Evolutionary conservation across 2,888 invertebrate genomes (phyloP), one percentile per base, ranked within the genome.

Genomic region (Isoperla grammatica): DNA sequence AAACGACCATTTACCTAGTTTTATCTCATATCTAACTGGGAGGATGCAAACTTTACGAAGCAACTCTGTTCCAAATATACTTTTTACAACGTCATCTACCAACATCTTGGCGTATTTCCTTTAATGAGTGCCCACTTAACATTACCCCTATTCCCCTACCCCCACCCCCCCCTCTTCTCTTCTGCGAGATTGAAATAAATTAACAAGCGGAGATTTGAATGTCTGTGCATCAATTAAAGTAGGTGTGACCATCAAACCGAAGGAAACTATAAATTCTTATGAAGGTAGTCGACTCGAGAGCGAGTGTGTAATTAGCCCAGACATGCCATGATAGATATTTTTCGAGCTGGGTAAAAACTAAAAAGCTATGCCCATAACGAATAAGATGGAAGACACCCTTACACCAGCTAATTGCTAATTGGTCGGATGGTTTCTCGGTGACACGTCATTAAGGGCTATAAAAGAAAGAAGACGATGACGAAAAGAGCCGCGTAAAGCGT

Each of bases 391-490:
- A 53, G 19, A 12, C 40, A 17, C 35, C 39, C 40, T 29, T 45
- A 20, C 45, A 37, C 13, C 45, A 29, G 59, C 55, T 60, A 60
- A 60, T 60, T 60, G 60, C 60, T 60, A 60, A 60, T 60, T 49
- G 50, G 53, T 46, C 46, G 49, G 12, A 11, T 17, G 37, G 57
- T 39, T 37, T 45, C 56, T 45, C 37, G 23, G 60, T 56, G 60
- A 60, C 57, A 60, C 60, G 53, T 60, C 57, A 60, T 60, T 60
- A 60, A 57, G 43, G 53, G 23, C 11, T 54, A 13, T 53, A 53
- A 53, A 53, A 53, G 35, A 53, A 53, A 53, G 53, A 53, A 53
- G 53, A 37, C 37, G 53, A 53, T 53, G 53, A 53, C 53, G 53
- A 53, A 53, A 53, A 53, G 53, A 37, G 40, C 39, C 15, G 45